A percentile compares a stretch with the other conserved stretches of the same genome.
phyloP scores from a whole-genome alignment of 2,888 invertebrate species.

The Toxonevra muliebris region DNA sequence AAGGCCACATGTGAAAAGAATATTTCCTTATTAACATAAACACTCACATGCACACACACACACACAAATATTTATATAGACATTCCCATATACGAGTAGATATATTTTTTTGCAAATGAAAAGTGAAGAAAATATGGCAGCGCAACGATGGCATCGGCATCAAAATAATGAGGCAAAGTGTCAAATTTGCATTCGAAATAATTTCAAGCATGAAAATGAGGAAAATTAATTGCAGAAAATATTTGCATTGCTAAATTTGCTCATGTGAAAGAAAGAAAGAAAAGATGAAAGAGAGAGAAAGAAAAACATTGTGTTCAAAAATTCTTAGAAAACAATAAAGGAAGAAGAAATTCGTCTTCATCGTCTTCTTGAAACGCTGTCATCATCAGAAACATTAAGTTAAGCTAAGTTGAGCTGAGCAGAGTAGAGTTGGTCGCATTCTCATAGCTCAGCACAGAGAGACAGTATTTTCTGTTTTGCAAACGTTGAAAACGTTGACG shows the following conservation, averaged over 20 bases:
- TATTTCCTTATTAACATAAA: slow-evolving; percentile 55
- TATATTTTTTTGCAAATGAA: neutral
- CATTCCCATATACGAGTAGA: neutral
- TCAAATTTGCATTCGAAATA: slow-evolving; percentile 54
- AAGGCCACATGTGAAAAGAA: slow-evolving; percentile 57
- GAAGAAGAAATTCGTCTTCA: no score
- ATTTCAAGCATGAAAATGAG: slow-evolving; percentile 47
- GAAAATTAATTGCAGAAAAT: slow-evolving; percentile 48
- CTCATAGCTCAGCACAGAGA: no score
- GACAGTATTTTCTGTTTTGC: no score
- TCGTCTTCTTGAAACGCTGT: no score
- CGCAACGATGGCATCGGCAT: no score
- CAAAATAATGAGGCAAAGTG: slow-evolving; percentile 32
- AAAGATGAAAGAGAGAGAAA: no score
- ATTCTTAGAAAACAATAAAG: no score
- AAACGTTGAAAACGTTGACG: neutral
- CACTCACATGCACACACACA: slow-evolving; percentile 10
- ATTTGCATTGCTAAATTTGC: slow-evolving; percentile 46
- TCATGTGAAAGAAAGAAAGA: no score
- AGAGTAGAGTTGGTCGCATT: no score
- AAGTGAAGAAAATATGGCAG: neutral
- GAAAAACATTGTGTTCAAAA: no score
- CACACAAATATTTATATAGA: neutral
- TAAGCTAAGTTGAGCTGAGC: no score
- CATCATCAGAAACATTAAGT: no score